Evolutionary conservation across 2,113 vertebrate species (phyloP).

Genomic region (Hypomesus transpacificus): DNA sequence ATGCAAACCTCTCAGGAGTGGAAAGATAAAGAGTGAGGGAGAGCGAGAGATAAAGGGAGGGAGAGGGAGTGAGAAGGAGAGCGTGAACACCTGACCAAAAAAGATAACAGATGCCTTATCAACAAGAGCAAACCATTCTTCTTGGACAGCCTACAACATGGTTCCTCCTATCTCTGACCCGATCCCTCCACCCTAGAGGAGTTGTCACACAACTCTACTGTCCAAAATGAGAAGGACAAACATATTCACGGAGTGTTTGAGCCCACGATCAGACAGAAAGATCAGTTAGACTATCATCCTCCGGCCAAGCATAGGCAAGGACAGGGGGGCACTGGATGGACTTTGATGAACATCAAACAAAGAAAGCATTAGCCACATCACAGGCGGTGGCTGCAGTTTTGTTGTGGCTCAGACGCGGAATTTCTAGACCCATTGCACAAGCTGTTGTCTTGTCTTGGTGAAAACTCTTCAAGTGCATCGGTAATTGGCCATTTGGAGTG

Average conservation of each 20-base stretch:
- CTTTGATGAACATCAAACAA: background rate
- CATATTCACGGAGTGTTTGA: background rate
- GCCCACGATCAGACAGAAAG: background rate
- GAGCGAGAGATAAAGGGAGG: background rate
- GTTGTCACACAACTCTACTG: too few species aligned
- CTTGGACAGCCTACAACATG: background rate
- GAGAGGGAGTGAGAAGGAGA: background rate
- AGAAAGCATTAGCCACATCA: too few species aligned
- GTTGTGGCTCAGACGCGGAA: too few species aligned
- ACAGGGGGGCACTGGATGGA: background rate
- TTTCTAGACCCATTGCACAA: too few species aligned
- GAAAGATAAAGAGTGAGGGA: background rate
- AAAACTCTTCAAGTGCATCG: background rate
- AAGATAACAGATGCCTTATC: conserved; percentile 39
- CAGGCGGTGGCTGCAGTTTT: background rate
- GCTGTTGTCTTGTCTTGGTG: too few species aligned
- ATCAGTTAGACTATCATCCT: background rate
- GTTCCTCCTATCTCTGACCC: background rate
- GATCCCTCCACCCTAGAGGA: background rate
- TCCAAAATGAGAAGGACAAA: too few species aligned
- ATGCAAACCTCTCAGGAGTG: too few species aligned
- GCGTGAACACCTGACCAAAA: conserved; percentile 1
- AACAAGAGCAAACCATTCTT: conserved; percentile 2
- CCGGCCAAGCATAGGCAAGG: conserved; percentile 1
- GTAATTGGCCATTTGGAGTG: background rate